These are phyloP conservation scores for Coreius guichenoti DNA, from an alignment of 2,797 vertebrate species.

Conservation along the genomic window DNA sequence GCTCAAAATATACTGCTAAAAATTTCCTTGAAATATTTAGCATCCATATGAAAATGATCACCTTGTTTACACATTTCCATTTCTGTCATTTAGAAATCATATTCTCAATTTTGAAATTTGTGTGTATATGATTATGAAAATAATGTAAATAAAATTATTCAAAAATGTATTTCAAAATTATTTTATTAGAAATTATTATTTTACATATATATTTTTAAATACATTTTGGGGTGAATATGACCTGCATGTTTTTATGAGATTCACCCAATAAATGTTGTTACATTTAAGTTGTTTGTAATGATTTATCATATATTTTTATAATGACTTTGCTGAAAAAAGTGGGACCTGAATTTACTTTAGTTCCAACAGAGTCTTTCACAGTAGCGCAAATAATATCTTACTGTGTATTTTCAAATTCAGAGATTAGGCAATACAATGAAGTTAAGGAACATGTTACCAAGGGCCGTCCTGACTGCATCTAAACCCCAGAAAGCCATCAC, in stretches of 20 bases:
- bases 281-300: background rate
- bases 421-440: background rate
- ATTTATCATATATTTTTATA: background rate
- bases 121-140: background rate
- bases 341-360: background rate
- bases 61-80: no score
- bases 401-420: background rate
- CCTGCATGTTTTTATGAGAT: background rate
- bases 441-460: background rate
- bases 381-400: background rate
- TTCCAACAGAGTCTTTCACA: background rate
- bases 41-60: background rate
- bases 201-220: background rate
- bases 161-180: no score
- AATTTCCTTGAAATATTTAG: background rate
- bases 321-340: background rate
- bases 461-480: slow-evolving; percentile 8
- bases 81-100: no score
- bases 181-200: no score
- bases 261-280: background rate
- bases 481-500: slow-evolving; percentile 54
- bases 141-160: background rate
- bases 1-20: background rate
- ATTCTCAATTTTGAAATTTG: no score
- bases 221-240: background rate